Conservation (phyloP, 2,888 invertebrate genomes). For the Zaprionus lineosus region DNA sequence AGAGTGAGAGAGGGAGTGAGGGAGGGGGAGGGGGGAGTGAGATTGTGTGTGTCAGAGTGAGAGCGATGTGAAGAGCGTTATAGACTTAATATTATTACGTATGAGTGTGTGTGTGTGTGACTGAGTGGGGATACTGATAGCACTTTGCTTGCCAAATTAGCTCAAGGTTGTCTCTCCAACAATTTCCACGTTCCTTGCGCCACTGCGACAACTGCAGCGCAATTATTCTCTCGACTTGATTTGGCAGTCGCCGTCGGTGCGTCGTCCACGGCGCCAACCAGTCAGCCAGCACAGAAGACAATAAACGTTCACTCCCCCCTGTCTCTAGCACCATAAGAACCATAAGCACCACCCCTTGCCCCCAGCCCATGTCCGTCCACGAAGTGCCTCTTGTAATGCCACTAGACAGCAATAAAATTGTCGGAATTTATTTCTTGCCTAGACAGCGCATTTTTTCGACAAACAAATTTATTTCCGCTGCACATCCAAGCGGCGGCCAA, state of each 20-base stretch:
- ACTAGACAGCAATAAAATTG: conserved; percentile 71
- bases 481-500: conserved; percentile 18
- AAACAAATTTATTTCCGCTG: conserved; percentile 68
- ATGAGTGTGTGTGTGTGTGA: too few species aligned
- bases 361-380: conserved; percentile 6
- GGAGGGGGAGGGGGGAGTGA: not conserved
- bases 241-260: conserved; percentile 56
- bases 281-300: conserved; percentile 30
- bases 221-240: conserved; percentile 65
- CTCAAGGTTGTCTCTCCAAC: conserved; percentile 71
- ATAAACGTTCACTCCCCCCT: conserved; percentile 18
- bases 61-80: too few species aligned
- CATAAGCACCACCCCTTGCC: not conserved
- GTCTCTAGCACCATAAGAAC: not conserved
- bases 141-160: conserved; percentile 66
- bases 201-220: conserved; percentile 73
- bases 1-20: not conserved
- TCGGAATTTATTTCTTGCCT: conserved; percentile 59
- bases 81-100: too few species aligned
- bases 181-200: conserved; percentile 42
- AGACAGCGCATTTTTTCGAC: conserved; percentile 20
- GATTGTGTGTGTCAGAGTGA: too few species aligned
- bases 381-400: conserved; percentile 66
- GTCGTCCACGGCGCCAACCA: conserved; percentile 57
- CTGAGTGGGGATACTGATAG: conserved; percentile 7